Percentiles rank a stretch among this genome's conserved stretches.
phyloP scores from a whole-genome alignment of 2,888 invertebrate species.

The Lagria hirta region DNA sequence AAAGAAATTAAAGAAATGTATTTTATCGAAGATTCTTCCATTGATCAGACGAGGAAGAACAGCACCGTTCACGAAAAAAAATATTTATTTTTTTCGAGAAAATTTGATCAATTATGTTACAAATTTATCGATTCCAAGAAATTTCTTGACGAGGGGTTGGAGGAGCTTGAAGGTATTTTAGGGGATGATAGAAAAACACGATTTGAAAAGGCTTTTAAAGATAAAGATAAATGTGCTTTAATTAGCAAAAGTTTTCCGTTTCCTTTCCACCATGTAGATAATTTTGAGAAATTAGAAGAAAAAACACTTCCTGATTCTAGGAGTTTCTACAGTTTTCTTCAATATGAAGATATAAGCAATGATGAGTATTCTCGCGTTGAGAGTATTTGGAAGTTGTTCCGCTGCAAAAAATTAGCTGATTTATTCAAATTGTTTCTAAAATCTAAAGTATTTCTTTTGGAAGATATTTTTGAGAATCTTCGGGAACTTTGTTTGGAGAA shows the following conservation, averaged over 20 bases:
- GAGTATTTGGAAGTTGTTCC: slow-evolving; percentile 40
- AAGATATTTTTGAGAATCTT: slow-evolving; percentile 31
- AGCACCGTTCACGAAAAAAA: too few species aligned
- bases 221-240: slow-evolving; percentile 26
- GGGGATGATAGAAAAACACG: neutral
- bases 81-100: neutral
- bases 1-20: neutral
- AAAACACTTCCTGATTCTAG: slow-evolving; percentile 27
- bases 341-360: slow-evolving; percentile 26
- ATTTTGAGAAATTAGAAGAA: slow-evolving; percentile 26
- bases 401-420: slow-evolving; percentile 37
- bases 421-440: slow-evolving; percentile 35
- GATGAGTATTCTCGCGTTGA: slow-evolving; percentile 41
- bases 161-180: slow-evolving; percentile 5
- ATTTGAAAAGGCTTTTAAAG: neutral
- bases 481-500: slow-evolving; percentile 8
- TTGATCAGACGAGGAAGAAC: too few species aligned
- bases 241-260: slow-evolving; percentile 40
- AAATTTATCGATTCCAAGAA: slow-evolving; percentile 1
- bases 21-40: neutral
- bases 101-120: neutral
- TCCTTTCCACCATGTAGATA: slow-evolving; percentile 38
- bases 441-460: slow-evolving; percentile 17
- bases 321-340: slow-evolving; percentile 32
- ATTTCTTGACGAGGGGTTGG: slow-evolving; percentile 4